Base-by-base conservation (phyloP, 2,888 invertebrate species). In the Meghimatium bilineatum region DNA sequence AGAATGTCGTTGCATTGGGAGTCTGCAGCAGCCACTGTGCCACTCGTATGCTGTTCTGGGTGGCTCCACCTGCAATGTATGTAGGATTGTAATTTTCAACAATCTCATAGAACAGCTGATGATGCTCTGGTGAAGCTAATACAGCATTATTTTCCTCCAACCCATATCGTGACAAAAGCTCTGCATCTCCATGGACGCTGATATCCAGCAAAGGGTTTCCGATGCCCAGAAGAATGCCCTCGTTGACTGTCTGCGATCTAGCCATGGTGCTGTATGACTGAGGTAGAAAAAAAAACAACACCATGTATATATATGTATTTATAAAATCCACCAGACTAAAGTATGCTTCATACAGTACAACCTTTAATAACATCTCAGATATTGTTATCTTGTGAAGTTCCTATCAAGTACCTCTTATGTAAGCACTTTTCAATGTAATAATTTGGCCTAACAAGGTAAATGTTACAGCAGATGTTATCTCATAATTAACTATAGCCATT, bases 121-220 rank as follows among this genome's bases (percentile, higher is more conserved):
- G 96, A 92, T 99, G 99, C 92, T 96, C 96, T 29, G 97, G 96
- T 69, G 96, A 96, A 0, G 99, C 99, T 92, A 99, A 95, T 89
- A 99, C 98, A 0, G 99, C 99, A 94, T 98, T 96, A 92, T 99
- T 97, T 36, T 97, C 95, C 88, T 97, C 96, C 92, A 99, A 94
- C 63, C 95, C 96, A 84, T 98, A 99, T 93, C 97, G 97, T 87
- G 95, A 94, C 32, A 99, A 95, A 89, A 98, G 96, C 17, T 95
- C 95, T 71, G 95, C 94, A 83, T 96, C 96, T 0, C 97, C 97
- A 26, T 93, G 95, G 0, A 97, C 96, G 0, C 97, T 97, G 87
- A 99, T 98, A 92, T 99, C 99, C 89, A 99, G 94, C 80, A 99
- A 94, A 1, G 99, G 99, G 94, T 99, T 99, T 77, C 99, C 98